phyloP scores from a whole-genome alignment of 2,797 vertebrate genomes.

The Acanthornis magna region DNA sequence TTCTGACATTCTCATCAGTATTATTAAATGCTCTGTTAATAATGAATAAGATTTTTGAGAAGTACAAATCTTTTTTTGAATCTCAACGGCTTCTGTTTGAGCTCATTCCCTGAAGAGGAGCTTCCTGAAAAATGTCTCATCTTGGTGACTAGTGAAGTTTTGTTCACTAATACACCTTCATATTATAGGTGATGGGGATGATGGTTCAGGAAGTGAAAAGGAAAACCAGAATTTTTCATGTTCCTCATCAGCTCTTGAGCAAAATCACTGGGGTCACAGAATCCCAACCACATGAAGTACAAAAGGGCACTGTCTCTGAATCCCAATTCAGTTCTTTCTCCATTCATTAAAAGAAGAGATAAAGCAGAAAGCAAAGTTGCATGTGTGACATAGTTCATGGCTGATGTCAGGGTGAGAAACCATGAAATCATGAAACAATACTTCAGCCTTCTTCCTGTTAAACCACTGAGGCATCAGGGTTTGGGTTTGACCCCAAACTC shows the following conservation, averaged over 20 bases:
- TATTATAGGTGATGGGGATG: not conserved
- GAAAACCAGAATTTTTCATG: not conserved
- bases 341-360: not conserved
- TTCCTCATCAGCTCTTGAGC: not conserved
- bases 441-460: not conserved
- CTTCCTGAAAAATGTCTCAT: not conserved
- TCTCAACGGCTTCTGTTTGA: not conserved
- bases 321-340: not conserved
- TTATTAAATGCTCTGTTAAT: constrained; percentile 26
- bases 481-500: not conserved
- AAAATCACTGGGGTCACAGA: not conserved
- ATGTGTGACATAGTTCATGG: not conserved
- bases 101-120: not conserved
- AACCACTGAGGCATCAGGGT: not conserved
- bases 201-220: not conserved
- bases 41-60: not conserved
- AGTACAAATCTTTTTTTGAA: not conserved
- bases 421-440: not conserved
- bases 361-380: not conserved
- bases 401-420: not conserved
- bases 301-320: not conserved
- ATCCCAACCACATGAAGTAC: not conserved
- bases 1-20: constrained; percentile 16
- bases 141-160: not conserved
- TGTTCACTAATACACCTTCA: not conserved